Conservation (phyloP, 1,140 invertebrate genomes). For the Ectropis grisescens region DNA sequence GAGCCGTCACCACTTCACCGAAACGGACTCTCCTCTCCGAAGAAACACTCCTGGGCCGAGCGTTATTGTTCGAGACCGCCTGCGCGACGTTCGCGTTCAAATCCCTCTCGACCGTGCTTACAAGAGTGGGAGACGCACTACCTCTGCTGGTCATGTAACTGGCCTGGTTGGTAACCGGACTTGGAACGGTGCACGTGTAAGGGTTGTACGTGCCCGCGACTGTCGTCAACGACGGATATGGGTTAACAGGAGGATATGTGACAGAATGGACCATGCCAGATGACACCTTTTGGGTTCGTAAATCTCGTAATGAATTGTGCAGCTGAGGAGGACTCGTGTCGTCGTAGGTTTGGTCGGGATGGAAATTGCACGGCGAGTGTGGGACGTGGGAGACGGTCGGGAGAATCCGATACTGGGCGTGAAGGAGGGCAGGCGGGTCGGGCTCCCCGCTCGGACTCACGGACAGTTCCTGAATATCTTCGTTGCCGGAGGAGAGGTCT, state of each 20-base stretch:
- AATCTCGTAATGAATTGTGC: constrained; percentile 37
- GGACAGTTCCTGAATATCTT: constrained; percentile 37
- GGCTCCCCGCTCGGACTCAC: constrained; percentile 40
- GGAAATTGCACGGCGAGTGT: constrained; percentile 48
- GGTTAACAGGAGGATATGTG: constrained; percentile 51
- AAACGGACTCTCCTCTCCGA: constrained; percentile 63
- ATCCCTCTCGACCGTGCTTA: constrained; percentile 34
- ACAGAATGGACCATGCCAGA: constrained; percentile 51
- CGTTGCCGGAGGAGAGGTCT: constrained; percentile 28
- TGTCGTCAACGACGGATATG: constrained; percentile 53
- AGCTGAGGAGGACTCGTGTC: constrained; percentile 16
- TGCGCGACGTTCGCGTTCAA: constrained; percentile 51
- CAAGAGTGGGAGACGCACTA: constrained; percentile 25
- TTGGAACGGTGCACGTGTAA: constrained; percentile 43
- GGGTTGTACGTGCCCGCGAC: constrained; percentile 60
- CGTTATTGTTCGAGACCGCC: constrained; percentile 29
- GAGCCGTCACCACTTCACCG: constrained; percentile 49
- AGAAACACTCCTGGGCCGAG: constrained; percentile 36
- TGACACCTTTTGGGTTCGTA: constrained; percentile 35
- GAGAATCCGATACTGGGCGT: constrained; percentile 54
- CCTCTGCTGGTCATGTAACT: constrained; percentile 23
- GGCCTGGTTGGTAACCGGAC: constrained; percentile 30
- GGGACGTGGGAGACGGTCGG: constrained; percentile 62
- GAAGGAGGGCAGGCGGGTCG: constrained; percentile 52
- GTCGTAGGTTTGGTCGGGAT: constrained; percentile 41